These are phyloP conservation scores for Eupeodes corollae DNA, from an alignment of 1,140 invertebrate genomes.

Conservation along the genomic window DNA sequence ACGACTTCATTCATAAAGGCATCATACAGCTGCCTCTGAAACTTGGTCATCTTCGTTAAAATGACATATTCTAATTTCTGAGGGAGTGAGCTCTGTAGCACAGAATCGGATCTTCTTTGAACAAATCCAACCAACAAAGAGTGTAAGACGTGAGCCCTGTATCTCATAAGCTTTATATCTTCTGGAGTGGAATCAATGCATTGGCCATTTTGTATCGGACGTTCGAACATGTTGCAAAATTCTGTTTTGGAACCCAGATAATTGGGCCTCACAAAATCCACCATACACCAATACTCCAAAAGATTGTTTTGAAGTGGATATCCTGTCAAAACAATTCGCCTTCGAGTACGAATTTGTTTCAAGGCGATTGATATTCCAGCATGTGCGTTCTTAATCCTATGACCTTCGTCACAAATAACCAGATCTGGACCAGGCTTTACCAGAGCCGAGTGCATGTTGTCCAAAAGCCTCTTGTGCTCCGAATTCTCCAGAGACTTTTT, in stretches of 20 bases:
- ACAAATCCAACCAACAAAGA: conserved; percentile 85
- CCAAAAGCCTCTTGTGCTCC: conserved; percentile 63
- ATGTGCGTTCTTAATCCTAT: conserved; percentile 92
- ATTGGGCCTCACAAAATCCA: conserved; percentile 90
- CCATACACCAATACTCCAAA: conserved; percentile 94
- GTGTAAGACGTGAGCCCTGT: conserved; percentile 80
- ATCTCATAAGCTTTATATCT: conserved; percentile 80
- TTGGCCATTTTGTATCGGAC: conserved; percentile 89
- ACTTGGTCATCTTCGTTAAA: conserved; percentile 71
- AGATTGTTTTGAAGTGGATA: conserved; percentile 96
- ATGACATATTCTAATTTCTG: conserved; percentile 88
- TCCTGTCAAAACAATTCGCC: conserved; percentile 83
- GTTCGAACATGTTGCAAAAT: conserved; percentile 92
- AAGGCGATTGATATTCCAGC: conserved; percentile 85
- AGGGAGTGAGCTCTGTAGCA: conserved; percentile 74
- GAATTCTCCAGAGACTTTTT: conserved; percentile 44
- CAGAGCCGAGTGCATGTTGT: conserved; percentile 74
- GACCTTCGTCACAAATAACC: conserved; percentile 92
- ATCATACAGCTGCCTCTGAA: conserved; percentile 80
- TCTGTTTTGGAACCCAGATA: conserved; percentile 85
- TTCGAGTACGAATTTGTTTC: conserved; percentile 81
- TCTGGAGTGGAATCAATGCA: conserved; percentile 85
- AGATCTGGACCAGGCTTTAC: conserved; percentile 88
- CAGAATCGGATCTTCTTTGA: conserved; percentile 78
- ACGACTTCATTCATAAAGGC: conserved; percentile 87